phyloP scores from a whole-genome alignment of 2,113 vertebrate genomes.

The Desmodus rotundus region DNA sequence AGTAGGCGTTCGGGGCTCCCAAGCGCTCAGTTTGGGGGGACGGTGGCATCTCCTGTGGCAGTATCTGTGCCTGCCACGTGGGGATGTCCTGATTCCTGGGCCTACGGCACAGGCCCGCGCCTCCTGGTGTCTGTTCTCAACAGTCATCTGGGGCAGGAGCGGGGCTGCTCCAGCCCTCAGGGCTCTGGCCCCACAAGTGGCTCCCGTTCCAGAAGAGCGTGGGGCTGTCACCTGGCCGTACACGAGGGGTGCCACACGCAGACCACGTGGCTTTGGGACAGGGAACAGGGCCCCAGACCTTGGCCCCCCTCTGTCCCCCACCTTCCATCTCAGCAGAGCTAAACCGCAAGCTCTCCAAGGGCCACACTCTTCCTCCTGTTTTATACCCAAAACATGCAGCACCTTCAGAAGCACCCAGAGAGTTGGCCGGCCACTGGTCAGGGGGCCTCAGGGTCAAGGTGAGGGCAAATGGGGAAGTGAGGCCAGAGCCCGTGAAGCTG shows the following conservation, averaged over 20 bases:
- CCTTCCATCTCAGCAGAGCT: fast-evolving
- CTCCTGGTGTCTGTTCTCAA: background rate
- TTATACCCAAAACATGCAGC: background rate
- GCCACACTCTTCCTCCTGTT: background rate
- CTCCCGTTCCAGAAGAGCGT: background rate
- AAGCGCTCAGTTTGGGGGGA: fast-evolving
- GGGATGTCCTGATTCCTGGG: background rate
- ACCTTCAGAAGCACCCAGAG: background rate
- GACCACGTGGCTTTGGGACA: fast-evolving
- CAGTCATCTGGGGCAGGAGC: background rate
- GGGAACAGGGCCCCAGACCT: background rate
- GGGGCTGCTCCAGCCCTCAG: background rate
- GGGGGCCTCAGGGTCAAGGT: background rate
- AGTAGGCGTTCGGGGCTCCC: background rate
- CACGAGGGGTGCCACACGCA: fast-evolving
- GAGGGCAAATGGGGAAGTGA: background rate
- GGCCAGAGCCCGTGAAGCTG: too few relatives aligned
- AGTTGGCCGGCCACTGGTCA: fast-evolving
- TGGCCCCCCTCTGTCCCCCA: background rate
- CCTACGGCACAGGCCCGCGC: background rate
- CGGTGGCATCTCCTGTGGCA: background rate
- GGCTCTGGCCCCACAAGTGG: background rate
- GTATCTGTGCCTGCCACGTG: too few relatives aligned
- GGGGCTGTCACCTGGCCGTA: background rate
- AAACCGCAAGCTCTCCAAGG: background rate